phyloP scores from a whole-genome alignment of 2,888 invertebrate genomes.

The Papilio elwesi region DNA sequence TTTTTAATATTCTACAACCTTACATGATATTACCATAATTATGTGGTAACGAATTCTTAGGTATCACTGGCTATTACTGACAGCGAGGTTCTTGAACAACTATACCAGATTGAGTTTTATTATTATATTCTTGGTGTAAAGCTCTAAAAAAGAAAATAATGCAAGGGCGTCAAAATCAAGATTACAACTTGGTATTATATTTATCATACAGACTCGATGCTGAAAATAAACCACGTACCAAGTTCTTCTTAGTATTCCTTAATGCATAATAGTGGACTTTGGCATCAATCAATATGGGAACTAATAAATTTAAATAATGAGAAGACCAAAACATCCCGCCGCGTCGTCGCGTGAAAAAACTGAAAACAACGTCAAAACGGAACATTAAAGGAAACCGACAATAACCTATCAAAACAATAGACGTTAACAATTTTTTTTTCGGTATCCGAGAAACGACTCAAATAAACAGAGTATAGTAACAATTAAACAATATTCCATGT shows the following conservation, averaged over 20 bases:
- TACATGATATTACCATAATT: background rate
- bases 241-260: too few relatives aligned
- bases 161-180: too few relatives aligned
- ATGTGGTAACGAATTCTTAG: background rate
- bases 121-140: too few relatives aligned
- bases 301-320: too few relatives aligned
- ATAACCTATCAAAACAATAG: background rate
- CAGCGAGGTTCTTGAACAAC: too few relatives aligned
- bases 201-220: too few relatives aligned
- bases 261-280: too few relatives aligned
- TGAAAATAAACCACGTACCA: too few relatives aligned
- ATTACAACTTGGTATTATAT: too few relatives aligned
- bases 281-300: too few relatives aligned
- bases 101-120: too few relatives aligned
- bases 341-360: background rate
- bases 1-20: background rate
- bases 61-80: background rate
- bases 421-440: background rate
- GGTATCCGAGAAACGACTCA: background rate
- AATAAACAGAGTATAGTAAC: background rate
- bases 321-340: background rate
- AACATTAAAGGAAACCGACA: background rate
- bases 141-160: too few relatives aligned
- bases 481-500: slow-evolving; percentile 6
- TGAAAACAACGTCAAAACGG: background rate